Evolutionary conservation across 2,113 vertebrate species (phyloP).

Genomic region (Phodopus roborovskii): DNA sequence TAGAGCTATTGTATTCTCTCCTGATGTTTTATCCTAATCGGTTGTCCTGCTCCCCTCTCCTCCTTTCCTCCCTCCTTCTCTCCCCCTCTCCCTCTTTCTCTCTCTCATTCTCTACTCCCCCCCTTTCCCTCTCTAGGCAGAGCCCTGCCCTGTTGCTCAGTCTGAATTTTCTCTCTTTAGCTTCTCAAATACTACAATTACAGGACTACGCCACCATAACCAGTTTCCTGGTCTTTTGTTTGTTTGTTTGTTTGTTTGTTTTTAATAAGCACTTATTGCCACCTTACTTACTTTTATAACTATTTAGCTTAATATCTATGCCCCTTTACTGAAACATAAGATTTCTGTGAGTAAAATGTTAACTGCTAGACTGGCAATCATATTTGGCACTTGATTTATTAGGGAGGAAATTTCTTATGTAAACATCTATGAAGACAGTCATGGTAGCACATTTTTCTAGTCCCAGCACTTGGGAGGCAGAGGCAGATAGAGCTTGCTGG

Average conservation of each 20-base stretch:
- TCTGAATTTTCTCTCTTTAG: neutral
- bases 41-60: neutral
- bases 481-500: neutral
- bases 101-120: too few species aligned
- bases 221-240: neutral
- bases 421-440: neutral
- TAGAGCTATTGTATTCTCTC: neutral
- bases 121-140: neutral
- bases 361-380: constrained; percentile 8
- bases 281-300: constrained; percentile 1
- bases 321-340: constrained; percentile 6
- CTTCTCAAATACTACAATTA: neutral
- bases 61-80: too few species aligned
- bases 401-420: neutral
- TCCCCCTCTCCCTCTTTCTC: too few species aligned
- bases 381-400: neutral
- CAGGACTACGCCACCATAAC: neutral
- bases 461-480: neutral
- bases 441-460: neutral
- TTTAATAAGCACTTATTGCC: neutral
- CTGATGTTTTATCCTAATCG: neutral
- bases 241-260: too few species aligned
- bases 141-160: neutral
- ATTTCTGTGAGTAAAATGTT: constrained; percentile 12
- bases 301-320: constrained; percentile 40